Evolutionary conservation across 2,888 invertebrate species (phyloP).

Genomic region (Blastobasis lacticolella): DNA sequence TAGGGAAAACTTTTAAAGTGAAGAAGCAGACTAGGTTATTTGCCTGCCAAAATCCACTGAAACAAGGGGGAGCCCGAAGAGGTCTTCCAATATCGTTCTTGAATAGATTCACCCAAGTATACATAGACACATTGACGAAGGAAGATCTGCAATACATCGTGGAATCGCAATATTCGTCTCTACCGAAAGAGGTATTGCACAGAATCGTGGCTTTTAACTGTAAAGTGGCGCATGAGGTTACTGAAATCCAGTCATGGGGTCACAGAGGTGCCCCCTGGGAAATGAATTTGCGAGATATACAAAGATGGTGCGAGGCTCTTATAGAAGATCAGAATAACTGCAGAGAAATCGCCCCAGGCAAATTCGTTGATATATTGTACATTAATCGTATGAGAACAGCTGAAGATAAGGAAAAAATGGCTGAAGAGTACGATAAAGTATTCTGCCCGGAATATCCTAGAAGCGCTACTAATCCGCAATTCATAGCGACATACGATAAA

Average conservation of each 20-base stretch:
- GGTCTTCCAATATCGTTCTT: conserved; percentile 97
- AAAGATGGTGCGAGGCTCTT: conserved; percentile 91
- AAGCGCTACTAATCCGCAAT: conserved; percentile 69
- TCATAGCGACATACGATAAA: conserved; percentile 73
- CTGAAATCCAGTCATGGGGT: conserved; percentile 80
- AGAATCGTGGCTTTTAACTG: conserved; percentile 88
- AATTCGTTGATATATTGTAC: conserved; percentile 86
- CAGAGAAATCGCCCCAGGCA: conserved; percentile 62
- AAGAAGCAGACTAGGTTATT: conserved; percentile 88
- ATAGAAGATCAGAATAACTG: conserved; percentile 47
- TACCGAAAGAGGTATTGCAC: conserved; percentile 75
- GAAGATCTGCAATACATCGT: conserved; percentile 81
- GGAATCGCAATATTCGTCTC: conserved; percentile 74
- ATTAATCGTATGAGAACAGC: conserved; percentile 88
- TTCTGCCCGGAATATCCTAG: conserved; percentile 65
- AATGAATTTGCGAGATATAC: conserved; percentile 95
- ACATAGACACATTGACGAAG: conserved; percentile 76
- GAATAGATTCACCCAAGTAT: conserved; percentile 96
- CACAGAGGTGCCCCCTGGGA: conserved; percentile 94
- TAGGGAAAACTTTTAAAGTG: conserved; percentile 89
- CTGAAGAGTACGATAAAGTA: conserved; percentile 56
- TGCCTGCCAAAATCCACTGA: conserved; percentile 97
- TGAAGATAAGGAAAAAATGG: conserved; percentile 83
- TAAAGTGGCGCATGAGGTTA: conserved; percentile 77
- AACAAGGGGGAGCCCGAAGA: conserved; percentile 96